Evolutionary conservation across 2,113 vertebrate species (phyloP), one percentile per base, ranked within the genome.

Genomic region (Calidris pygmaea): DNA sequence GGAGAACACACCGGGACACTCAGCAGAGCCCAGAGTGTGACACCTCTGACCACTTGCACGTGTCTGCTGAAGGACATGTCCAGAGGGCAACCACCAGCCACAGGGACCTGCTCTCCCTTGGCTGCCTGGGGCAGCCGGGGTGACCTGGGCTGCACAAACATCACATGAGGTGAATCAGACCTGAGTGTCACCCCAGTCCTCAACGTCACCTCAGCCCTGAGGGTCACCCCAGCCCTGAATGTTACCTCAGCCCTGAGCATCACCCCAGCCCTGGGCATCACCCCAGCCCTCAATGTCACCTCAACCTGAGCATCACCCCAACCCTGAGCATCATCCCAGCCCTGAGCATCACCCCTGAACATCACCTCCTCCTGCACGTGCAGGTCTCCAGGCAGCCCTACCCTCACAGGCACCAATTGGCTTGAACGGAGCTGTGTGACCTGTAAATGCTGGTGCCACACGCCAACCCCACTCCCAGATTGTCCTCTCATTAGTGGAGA

Each of bases 21-120:
- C 2, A 0, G 10, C 2, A 1, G 39, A 73, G 43, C 50, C 37
- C 1, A 1, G 5, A 35, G n/a, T 12, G 0, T 7, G 26, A n/a
- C 67, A 80, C 35, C 37, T 47, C 47, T 24, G 47, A 32, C 30
- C 66, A 2, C 62, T 2, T 3, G 12, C 37, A 5, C 1, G 0
- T 4, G 7, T 19, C 76, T 56, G 26, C 32, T 1, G 2, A 16
- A 32, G 41, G 65, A 26, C 10, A 29, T 30, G 50, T 19, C 56
- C 72, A 4, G 45, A 29, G 34, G 55, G 55, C 60, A 43, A 13
- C n/a, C 60, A 18, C 43, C 0, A 1, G 37, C 48, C 2, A 0
- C 22, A 8, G 0, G 19, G 63, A 22, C 19, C 67, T 26, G 48
- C 47, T 78, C 26, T 32, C 14, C 75, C 76, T 12, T 11, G n/a